These are phyloP conservation scores for Macaria liturata DNA, from an alignment of 2,888 invertebrate genomes.

Conservation along the genomic window DNA sequence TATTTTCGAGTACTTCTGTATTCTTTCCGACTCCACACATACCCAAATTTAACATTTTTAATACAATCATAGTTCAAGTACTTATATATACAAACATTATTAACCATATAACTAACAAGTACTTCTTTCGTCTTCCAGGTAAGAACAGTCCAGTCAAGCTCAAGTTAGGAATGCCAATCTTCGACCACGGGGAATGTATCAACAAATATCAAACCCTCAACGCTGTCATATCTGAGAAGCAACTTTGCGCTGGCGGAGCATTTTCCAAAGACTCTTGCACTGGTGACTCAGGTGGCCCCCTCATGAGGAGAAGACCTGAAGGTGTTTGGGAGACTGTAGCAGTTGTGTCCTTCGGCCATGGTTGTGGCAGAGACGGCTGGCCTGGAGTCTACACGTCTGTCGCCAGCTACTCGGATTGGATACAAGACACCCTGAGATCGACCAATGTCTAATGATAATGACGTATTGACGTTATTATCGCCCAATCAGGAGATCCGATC, in stretches of 20 bases:
- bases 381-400: constrained; percentile 88
- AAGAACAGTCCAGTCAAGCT: constrained; percentile 83
- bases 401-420: constrained; percentile 85
- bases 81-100: too few relatives aligned
- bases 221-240: constrained; percentile 77
- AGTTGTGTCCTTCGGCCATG: constrained; percentile 87
- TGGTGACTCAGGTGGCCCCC: constrained; percentile 91
- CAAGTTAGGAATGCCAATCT: constrained; percentile 84
- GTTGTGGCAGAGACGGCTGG: constrained; percentile 85
- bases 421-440: constrained; percentile 60
- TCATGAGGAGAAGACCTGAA: constrained; percentile 83
- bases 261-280: constrained; percentile 87
- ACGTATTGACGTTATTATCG: constrained; percentile 4
- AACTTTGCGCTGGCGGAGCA: constrained; percentile 88
- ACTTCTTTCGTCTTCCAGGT: constrained; percentile 49
- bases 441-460: constrained; percentile 47
- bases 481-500: too few relatives aligned
- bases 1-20: too few relatives aligned
- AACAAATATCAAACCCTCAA: constrained; percentile 74
- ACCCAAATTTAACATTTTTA: too few relatives aligned
- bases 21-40: too few relatives aligned
- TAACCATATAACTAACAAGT: too few relatives aligned
- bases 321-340: constrained; percentile 84
- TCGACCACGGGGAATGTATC: constrained; percentile 77
- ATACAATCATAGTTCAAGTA: too few relatives aligned